These are phyloP conservation scores for Lysiphlebus fabarum DNA, from an alignment of 1,140 invertebrate genomes.

Conservation along the genomic window DNA sequence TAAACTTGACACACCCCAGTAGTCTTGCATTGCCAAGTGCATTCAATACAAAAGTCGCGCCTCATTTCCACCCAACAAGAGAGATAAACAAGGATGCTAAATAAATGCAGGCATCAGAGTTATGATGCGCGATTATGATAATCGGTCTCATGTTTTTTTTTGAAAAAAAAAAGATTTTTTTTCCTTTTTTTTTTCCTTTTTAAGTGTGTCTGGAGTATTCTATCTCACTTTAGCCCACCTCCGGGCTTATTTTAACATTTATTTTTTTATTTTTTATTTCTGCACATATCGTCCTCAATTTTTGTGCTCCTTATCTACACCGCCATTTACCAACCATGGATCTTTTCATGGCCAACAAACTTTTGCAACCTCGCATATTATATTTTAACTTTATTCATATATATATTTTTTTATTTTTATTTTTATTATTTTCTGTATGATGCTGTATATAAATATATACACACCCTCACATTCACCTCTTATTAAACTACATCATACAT, in stretches of 20 bases:
- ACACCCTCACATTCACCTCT: no score
- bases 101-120: constrained; percentile 41
- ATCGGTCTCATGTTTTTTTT: constrained; percentile 43
- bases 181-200: constrained; percentile 10
- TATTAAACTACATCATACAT: no score
- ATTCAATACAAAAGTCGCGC: background rate
- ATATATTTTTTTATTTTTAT: no score
- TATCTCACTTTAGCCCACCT: background rate
- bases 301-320: constrained; percentile 17
- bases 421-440: no score
- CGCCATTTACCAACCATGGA: constrained; percentile 26
- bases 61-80: background rate
- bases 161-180: constrained; percentile 14
- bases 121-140: constrained; percentile 56
- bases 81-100: constrained; percentile 6
- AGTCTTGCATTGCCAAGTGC: constrained; percentile 14
- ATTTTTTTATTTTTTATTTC: constrained; percentile 13
- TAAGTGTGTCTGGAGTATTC: constrained; percentile 12
- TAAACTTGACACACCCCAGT: constrained; percentile 22
- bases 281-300: constrained; percentile 12
- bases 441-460: no score
- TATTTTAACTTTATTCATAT: no score
- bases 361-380: no score
- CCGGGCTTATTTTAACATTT: constrained; percentile 11
- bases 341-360: background rate